Conservation (phyloP, 1,140 invertebrate genomes). For the Solenopsis invicta region DNA sequence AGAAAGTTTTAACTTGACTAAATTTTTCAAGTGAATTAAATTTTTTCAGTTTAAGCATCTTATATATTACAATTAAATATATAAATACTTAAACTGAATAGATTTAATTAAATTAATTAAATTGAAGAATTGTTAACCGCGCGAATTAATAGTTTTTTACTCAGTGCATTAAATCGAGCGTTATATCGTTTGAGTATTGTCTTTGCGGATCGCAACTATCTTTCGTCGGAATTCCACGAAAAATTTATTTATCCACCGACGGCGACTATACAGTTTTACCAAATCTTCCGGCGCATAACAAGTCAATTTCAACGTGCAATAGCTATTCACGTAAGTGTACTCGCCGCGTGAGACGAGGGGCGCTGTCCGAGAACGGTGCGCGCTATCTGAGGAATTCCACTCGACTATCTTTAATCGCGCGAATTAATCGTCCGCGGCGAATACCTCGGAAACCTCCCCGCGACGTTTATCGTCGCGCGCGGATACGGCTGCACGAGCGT, state of each 20-base stretch:
- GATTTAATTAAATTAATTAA: too few species aligned
- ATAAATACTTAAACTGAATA: too few species aligned
- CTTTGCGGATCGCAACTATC: background rate
- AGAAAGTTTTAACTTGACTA: too few species aligned
- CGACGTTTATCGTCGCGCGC: conserved; percentile 64
- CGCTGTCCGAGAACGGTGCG: background rate
- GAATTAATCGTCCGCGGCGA: conserved; percentile 60
- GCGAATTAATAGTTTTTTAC: too few species aligned
- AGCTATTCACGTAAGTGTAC: background rate
- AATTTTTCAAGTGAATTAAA: too few species aligned
- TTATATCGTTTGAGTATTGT: background rate
- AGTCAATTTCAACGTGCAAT: conserved; percentile 44
- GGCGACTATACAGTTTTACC: background rate
- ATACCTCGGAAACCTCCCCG: conserved; percentile 46
- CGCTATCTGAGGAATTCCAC: conserved; percentile 47
- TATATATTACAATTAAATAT: too few species aligned
- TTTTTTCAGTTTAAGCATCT: too few species aligned
- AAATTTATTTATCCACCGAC: background rate
- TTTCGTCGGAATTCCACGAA: background rate
- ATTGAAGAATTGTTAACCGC: too few species aligned
- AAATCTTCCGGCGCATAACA: conserved; percentile 27
- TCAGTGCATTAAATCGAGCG: background rate
- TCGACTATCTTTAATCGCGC: conserved; percentile 64
- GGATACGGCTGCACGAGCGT: conserved; percentile 33
- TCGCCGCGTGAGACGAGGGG: background rate